Evolutionary conservation across 2,113 vertebrate genomes (phyloP).

Genomic region (Menidia beryllina): DNA sequence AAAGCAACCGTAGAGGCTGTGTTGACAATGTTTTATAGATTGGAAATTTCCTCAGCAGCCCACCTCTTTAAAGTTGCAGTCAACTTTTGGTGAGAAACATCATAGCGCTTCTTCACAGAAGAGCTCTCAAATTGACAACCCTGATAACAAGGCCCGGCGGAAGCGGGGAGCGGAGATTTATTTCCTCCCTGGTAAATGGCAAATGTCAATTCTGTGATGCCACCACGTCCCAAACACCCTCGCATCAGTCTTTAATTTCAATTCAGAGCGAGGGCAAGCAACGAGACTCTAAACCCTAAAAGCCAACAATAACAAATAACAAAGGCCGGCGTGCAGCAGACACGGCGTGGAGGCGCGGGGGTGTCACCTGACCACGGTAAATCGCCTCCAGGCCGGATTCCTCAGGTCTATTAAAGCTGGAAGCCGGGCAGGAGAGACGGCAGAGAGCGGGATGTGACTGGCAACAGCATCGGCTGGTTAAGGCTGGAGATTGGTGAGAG

Average conservation of each 20-base stretch:
- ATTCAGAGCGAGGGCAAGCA: constrained; percentile 5
- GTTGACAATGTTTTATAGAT: too few relatives aligned
- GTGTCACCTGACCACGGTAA: constrained; percentile 45
- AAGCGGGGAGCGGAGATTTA: neutral
- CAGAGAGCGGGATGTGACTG: constrained; percentile 63
- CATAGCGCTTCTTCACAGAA: neutral
- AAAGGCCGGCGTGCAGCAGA: constrained; percentile 14
- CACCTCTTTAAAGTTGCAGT: neutral
- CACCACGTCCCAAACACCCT: constrained; percentile 23
- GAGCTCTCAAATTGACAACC: constrained; percentile 14
- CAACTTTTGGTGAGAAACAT: constrained; percentile 4
- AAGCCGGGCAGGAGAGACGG: constrained; percentile 43
- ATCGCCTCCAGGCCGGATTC: constrained; percentile 64
- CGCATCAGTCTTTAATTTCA: constrained; percentile 38
- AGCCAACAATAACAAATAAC: constrained; percentile 52
- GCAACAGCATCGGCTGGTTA: constrained; percentile 67
- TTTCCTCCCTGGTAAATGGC: constrained; percentile 52
- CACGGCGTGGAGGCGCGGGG: constrained; percentile 17
- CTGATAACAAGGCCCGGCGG: neutral
- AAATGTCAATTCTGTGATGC: constrained; percentile 54
- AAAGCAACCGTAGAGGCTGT: too few relatives aligned
- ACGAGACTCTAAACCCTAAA: constrained; percentile 28
- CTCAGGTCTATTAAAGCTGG: constrained; percentile 67
- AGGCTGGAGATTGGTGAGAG: constrained; percentile 62
- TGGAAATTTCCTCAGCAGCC: too few relatives aligned